A percentile compares a stretch with the other conserved stretches of the same genome.
These are phyloP conservation scores for Apistogramma diplotaenia DNA, from an alignment of 2,113 vertebrate species.

Conservation along the genomic window DNA sequence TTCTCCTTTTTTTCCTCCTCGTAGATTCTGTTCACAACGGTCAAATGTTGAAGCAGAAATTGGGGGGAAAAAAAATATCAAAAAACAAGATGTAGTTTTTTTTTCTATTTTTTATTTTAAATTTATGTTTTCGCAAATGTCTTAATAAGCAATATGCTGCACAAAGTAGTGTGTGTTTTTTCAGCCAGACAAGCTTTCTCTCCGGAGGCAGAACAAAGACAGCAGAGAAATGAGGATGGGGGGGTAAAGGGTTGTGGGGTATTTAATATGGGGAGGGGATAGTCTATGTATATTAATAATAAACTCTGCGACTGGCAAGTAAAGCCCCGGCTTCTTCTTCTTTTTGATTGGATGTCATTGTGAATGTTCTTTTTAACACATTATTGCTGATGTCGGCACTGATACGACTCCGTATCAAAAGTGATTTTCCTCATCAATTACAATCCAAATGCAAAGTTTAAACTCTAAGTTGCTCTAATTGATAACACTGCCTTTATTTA, in stretches of 20 bases:
- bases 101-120: conserved; percentile 73
- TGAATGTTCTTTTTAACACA: background rate
- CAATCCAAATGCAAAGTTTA: background rate
- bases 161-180: conserved; percentile 76
- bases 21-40: conserved; percentile 56
- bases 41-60: conserved; percentile 52
- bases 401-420: background rate
- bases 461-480: background rate
- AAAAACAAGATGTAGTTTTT: conserved; percentile 62
- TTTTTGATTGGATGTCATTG: background rate
- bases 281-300: conserved; percentile 80
- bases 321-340: conserved; percentile 13
- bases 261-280: conserved; percentile 71
- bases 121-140: conserved; percentile 80
- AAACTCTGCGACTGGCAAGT: conserved; percentile 74
- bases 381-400: background rate
- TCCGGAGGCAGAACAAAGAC: conserved; percentile 18
- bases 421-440: background rate
- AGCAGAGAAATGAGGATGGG: conserved; percentile 6
- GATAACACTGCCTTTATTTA: background rate
- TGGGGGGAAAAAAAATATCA: background rate
- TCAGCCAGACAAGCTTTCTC: conserved; percentile 63
- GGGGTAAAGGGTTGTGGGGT: conserved; percentile 49
- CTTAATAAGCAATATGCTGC: conserved; percentile 81
- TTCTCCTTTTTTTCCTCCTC: background rate